Percentiles rank a stretch among this genome's conserved stretches.
phyloP scores from a whole-genome alignment of 2,888 invertebrate species.

The Apotomis capreana region DNA sequence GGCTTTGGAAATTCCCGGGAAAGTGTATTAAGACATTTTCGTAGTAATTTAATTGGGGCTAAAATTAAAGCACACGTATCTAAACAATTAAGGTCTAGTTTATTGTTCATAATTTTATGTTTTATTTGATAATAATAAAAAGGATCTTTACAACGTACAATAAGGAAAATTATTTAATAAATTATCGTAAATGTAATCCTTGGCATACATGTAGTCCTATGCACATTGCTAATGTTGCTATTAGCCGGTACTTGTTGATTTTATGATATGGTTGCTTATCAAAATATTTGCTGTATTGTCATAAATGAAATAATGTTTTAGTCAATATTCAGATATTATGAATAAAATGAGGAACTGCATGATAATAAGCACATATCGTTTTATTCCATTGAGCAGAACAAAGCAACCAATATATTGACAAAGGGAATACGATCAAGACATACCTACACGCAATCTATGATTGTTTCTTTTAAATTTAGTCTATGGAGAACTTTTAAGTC shows the following conservation, averaged over 20 bases:
- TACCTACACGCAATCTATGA: neutral
- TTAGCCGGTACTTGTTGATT: constrained; percentile 2
- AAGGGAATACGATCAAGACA: constrained; percentile 11
- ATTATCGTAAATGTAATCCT: neutral
- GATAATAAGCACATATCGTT: neutral
- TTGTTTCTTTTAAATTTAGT: neutral
- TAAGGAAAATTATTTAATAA: neutral
- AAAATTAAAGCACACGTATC: too few species aligned
- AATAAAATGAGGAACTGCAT: neutral
- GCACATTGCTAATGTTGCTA: neutral
- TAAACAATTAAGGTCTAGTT: too few species aligned
- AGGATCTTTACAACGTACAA: neutral
- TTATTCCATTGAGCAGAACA: constrained; percentile 16
- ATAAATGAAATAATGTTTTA: too few species aligned
- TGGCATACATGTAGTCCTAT: neutral
- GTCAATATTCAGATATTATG: too few species aligned
- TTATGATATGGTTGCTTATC: neutral
- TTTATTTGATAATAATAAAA: too few species aligned
- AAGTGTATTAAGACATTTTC: too few species aligned
- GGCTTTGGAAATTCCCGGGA: too few species aligned
- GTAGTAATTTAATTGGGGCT: too few species aligned
- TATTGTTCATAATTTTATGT: too few species aligned
- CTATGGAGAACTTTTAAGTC: neutral
- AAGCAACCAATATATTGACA: constrained; percentile 23
- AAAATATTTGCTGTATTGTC: neutral